Evolutionary conservation across 2,888 invertebrate genomes (phyloP), one percentile per base, ranked within the genome.

Genomic region (Bruchidius siliquastri): DNA sequence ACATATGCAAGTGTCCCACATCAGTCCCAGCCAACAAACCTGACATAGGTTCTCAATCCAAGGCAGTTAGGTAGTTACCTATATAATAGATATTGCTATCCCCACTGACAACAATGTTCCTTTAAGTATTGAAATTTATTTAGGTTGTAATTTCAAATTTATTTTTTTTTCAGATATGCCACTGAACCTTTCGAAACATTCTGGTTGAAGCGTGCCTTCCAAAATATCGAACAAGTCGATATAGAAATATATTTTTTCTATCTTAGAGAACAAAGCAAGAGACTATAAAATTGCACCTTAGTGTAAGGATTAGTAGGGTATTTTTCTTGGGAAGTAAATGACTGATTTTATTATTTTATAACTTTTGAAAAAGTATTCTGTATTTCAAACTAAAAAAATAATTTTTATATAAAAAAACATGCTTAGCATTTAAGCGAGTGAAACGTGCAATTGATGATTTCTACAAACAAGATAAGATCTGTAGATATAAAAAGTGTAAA

Each of bases 111-210:
- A n/a, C n/a, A n/a, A n/a, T n/a, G n/a, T n/a, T n/a, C n/a, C n/a
- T n/a, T n/a, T n/a, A n/a, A n/a, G n/a, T n/a, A n/a, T n/a, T n/a
- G n/a, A n/a, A n/a, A n/a, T n/a, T n/a, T n/a, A n/a, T n/a, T n/a
- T n/a, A n/a, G n/a, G n/a, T n/a, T n/a, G n/a, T n/a, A n/a, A n/a
- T n/a, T n/a, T n/a, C n/a, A n/a, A n/a, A n/a, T 26, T 8, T 72
- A 78, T 80, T 77, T 77, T 83, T 77, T 78, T 92, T 92, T 75
- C 90, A 95, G 95, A 95, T 93, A 92, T 94, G 90, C 95, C 95
- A 87, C 89, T 95, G 87, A 95, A 95, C 89, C 90, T 95, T 89
- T 95, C 95, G 85, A 95, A 95, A 90, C 94, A 95, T 90, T 89
- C 89, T 84, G 89, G 90, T 86, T 90, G 88, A 89, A 86, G 79